Evolutionary conservation across 2,888 invertebrate species (phyloP), one percentile per base, ranked within the genome.

Genomic region (Agrenia bidenticulata): DNA sequence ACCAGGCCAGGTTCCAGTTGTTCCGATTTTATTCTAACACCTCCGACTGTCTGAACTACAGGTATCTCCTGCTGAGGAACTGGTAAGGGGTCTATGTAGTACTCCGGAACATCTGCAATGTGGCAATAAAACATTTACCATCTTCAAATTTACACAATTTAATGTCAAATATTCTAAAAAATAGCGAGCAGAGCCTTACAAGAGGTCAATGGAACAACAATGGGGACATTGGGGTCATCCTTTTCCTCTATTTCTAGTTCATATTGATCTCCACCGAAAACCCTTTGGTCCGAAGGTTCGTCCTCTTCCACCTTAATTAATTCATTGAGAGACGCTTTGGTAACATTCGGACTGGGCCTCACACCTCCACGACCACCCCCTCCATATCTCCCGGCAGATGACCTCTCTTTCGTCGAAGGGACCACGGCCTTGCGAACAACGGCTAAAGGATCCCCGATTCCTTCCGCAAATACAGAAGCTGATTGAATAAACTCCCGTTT

Each of bases 401-500:
- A 57, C 4, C 9, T 15, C 7, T 27, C 11, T 19, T 11, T 9
- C 21, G 17, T 19, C 4, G 55, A 55, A 27, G 55, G 19, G 17
- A 17, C 19, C 4, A 7, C n/a, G 2, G 55, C 4, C 37, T 32
- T 17, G 21, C 15, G 17, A 17, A n/a, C n/a, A 15, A 24, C 4
- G n/a, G 49, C 26, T 4, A n/a, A 42, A 2, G 50, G 45, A 26
- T 49, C 49, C 5, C 59, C 45, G 11, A 45, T 11, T n/a, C 59
- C 45, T n/a, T 49, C 26, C 17, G 26, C 15, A 49, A 59, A 59
- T 26, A 59, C 59, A 11, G 57, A 57, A 11, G 9, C 42, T 2
- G 41, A 41, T 21, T 57, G 57, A 57, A 57, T 57, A 9, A 41
- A 57, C 26, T 57, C 32, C 2, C 17, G 21, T 32, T 32, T n/a